Evolutionary conservation across 2,113 vertebrate genomes (phyloP), one percentile per base, ranked within the genome.

Genomic region (Salvelinus fontinalis): DNA sequence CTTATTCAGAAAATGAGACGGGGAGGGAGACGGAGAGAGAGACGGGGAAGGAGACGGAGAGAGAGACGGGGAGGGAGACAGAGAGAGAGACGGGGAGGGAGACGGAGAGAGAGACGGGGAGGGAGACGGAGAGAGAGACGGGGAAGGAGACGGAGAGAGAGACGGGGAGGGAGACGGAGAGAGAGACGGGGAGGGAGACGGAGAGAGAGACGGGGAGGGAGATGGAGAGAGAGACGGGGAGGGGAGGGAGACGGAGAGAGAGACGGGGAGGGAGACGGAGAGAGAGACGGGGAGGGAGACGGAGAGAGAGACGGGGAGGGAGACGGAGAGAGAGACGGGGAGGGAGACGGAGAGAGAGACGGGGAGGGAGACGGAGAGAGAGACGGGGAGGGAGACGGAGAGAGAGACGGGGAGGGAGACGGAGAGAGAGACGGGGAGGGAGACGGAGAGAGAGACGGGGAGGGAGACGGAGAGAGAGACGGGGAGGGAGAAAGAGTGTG

Each of bases 1-100:
- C 48, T 77, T 76, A 4, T 57, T 76, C 26, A 13, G 77, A 39
- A 12, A 73, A 66, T 60, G 48, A 79, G 44, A 81, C 14, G 0
- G 20, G 0, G 67, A 68, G 29, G 2, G 67, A 27, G 27, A 4
- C 4, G 29, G 29, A 24, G 20, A 4, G 2, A 13, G 18, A 69
- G 27, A 29, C 22, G 62, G 62, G 27, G 68, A 77, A 3, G 20
- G 51, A 24, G 57, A 18, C 3, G 27, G 27, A 48, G 20, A 4
- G 1, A 22, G 18, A 69, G 27, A 29, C 22, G 62, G 60, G 57
- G 68, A 77, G 6, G 24, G 51, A 24, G 57, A 18, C 3, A 3
- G 27, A 48, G 20, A 4, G 1, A 22, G 18, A 69, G 27, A 29
- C 22, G 62, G 60, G 57, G 68, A 77, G 6, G 24, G 51, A 24